Evolutionary conservation across 2,797 vertebrate genomes (phyloP), one percentile per base, ranked within the genome.

Genomic region (Tarsius wallacei): DNA sequence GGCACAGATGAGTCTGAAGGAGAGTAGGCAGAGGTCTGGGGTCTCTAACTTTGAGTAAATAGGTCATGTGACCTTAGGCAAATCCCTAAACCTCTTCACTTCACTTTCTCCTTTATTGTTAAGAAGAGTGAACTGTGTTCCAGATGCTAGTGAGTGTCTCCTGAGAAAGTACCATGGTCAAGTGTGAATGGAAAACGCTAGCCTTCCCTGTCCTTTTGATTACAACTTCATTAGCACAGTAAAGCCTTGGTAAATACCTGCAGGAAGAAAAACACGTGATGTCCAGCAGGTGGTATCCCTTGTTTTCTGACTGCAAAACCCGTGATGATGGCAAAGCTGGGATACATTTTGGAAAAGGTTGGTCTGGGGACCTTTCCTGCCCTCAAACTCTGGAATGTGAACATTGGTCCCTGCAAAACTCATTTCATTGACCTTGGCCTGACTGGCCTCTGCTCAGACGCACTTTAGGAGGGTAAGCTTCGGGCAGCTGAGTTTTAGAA

Each of bases 191-290:
- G 21, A 83, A 64, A 22, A 24, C 8, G 1, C 28, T 8, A 49
- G 19, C 53, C 21, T 12, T n/a, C 49, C 0, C 1, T 0, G 3
- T 68, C n/a, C 8, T 70, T 36, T 68, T 49, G 1, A 9, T 57
- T 33, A 10, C 13, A 28, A 10, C 7, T 42, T 15, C 8, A 7
- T 19, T 17, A 26, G 64, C 31, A 0, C 4, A 1, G 28, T 26
- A 13, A 8, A 28, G 36, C 9, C 33, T 68, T n/a, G 28, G 22
- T 7, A 21, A 14, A 16, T 6, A 21, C 57, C 42, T n/a, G 7
- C n/a, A 81, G 63, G 21, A 68, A 90, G 87, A 61, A 36, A 64
- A 53, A 53, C 17, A 3, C 2, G 6, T 14, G 14, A 15, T 36
- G 31, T n/a, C 53, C 47, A 22, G 57, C 5, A 7, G 12, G n/a